Evolutionary conservation across 2,113 vertebrate genomes (phyloP).

Genomic region (Oryzias javanicus): DNA sequence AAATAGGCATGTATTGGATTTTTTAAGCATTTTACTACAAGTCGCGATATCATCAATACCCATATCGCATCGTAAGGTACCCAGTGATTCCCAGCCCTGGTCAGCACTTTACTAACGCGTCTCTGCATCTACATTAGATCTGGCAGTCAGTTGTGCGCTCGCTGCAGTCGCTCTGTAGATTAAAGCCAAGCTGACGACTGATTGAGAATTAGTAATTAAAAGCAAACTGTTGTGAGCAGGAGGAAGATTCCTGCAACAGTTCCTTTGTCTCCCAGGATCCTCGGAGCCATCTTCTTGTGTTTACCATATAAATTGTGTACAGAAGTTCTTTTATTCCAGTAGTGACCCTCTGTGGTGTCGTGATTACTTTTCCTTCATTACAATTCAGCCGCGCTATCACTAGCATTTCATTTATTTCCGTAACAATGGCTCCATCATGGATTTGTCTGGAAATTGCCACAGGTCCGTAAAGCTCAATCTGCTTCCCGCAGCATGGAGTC

Average conservation of each 20-base stretch:
- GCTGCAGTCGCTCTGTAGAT: slow-evolving; percentile 46
- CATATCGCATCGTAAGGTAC: too few species aligned
- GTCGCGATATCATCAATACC: too few species aligned
- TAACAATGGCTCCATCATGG: slow-evolving; percentile 48
- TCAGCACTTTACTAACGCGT: slow-evolving; percentile 58
- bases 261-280: not conserved
- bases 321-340: slow-evolving; percentile 26
- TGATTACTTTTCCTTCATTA: slow-evolving; percentile 47
- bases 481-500: slow-evolving; percentile 37
- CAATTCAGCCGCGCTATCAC: slow-evolving; percentile 29
- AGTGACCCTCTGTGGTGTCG: slow-evolving; percentile 7
- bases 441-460: slow-evolving; percentile 52
- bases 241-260: slow-evolving; percentile 13
- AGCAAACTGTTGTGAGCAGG: slow-evolving; percentile 7
- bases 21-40: too few species aligned
- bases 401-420: slow-evolving; percentile 52
- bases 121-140: slow-evolving; percentile 44
- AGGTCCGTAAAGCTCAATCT: slow-evolving; percentile 42
- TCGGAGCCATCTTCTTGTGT: slow-evolving; percentile 24
- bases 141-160: slow-evolving; percentile 34
- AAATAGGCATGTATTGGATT: too few species aligned
- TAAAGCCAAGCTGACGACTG: slow-evolving; percentile 22
- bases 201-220: slow-evolving; percentile 33
- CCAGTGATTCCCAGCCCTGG: not conserved
- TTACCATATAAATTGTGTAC: slow-evolving; percentile 31